phyloP scores from a whole-genome alignment of 2,888 invertebrate species.

The Muschampia staudingeri region DNA sequence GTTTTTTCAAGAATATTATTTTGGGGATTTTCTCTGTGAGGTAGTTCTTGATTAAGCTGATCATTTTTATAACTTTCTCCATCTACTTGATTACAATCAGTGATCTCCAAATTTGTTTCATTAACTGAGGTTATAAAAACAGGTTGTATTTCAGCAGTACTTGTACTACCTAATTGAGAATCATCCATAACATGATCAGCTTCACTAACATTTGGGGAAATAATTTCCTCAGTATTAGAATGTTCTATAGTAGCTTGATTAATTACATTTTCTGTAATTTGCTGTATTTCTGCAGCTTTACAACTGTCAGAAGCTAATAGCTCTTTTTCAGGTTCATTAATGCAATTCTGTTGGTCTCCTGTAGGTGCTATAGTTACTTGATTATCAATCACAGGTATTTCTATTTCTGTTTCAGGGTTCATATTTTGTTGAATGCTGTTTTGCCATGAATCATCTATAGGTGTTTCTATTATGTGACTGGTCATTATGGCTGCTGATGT shows the following conservation, averaged over 20 bases:
- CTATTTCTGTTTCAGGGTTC: constrained; percentile 63
- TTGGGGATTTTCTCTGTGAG: background rate
- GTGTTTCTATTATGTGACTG: constrained; percentile 80
- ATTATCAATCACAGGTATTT: constrained; percentile 46
- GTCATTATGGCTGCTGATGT: constrained; percentile 87
- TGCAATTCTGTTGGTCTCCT: constrained; percentile 61
- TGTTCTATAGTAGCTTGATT: constrained; percentile 10
- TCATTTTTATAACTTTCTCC: background rate
- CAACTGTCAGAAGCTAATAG: constrained; percentile 36
- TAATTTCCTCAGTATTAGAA: constrained; percentile 14
- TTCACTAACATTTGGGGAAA: constrained; percentile 11
- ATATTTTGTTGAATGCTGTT: constrained; percentile 73
- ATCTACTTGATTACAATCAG: constrained; percentile 20
- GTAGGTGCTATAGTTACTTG: constrained; percentile 27
- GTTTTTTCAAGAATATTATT: constrained; percentile 22
- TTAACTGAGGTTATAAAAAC: constrained; percentile 13
- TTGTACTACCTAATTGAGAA: constrained; percentile 9
- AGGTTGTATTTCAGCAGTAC: constrained; percentile 12
- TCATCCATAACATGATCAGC: background rate
- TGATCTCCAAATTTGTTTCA: background rate
- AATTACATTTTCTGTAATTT: background rate
- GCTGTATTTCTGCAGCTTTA: constrained; percentile 30
- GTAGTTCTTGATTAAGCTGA: background rate
- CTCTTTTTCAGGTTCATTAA: constrained; percentile 73
- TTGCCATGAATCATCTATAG: constrained; percentile 81